phyloP scores from a whole-genome alignment of 2,797 vertebrate species.

The Ataeniobius toweri region DNA sequence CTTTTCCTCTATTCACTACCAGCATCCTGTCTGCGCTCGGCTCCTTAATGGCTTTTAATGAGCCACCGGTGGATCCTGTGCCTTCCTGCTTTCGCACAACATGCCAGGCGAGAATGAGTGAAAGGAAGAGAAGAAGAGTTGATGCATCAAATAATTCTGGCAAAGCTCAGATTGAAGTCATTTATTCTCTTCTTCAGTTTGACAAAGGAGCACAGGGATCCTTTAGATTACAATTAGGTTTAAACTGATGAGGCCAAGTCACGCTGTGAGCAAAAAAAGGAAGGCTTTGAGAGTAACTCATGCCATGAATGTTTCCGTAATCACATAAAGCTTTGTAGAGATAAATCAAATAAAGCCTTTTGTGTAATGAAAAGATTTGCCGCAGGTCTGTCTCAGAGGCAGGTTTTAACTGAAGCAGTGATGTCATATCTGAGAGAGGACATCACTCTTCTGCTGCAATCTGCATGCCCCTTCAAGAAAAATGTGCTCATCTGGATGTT shows the following conservation, averaged over 20 bases:
- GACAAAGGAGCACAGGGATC: conserved; percentile 10
- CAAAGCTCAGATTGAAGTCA: conserved; percentile 29
- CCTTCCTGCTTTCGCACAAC: conserved; percentile 79
- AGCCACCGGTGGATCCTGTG: conserved; percentile 73
- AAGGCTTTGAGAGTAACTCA: neutral
- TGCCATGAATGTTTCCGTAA: neutral
- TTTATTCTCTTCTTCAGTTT: conserved; percentile 11
- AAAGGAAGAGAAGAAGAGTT: conserved; percentile 37
- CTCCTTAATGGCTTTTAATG: conserved; percentile 82
- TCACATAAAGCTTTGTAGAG: conserved; percentile 3
- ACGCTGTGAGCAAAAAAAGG: neutral
- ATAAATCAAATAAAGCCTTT: neutral
- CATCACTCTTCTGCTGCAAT: too few species aligned
- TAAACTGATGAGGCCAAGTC: conserved; percentile 7
- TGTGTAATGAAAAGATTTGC: too few species aligned
- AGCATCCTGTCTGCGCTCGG: conserved; percentile 79
- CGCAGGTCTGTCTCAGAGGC: too few species aligned
- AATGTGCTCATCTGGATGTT: too few species aligned
- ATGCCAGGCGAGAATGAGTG: conserved; percentile 57
- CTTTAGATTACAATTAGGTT: neutral
- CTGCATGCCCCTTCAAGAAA: too few species aligned
- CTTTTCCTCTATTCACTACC: conserved; percentile 85
- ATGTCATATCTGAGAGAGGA: too few species aligned
- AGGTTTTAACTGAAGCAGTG: too few species aligned
- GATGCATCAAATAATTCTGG: conserved; percentile 17